Evolutionary conservation across 2,888 invertebrate genomes (phyloP), one percentile per base, ranked within the genome.

Genomic region (Eurytoma adleriae): DNA sequence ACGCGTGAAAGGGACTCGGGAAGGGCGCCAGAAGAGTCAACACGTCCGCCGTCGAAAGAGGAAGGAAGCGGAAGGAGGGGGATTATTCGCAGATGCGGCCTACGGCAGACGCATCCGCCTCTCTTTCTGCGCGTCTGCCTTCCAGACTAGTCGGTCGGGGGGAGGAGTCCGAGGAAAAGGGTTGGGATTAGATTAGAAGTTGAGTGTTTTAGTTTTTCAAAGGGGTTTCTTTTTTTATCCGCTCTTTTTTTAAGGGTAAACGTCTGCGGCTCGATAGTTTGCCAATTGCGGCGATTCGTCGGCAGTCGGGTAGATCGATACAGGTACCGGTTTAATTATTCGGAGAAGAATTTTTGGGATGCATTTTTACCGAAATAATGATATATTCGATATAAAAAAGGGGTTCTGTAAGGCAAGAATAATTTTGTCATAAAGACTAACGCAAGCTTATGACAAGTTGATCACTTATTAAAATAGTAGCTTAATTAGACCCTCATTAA

Each of bases 41-140:
- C 73, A 59, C 67, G n/a, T 27, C n/a, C 48, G 52, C 76, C 27
- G 40, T 5, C 12, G 30, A 40, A 54, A 54, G 14, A 54, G 54
- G 16, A 40, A 64, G 16, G 40, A 64, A 50, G 24, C 24, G 70
- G 61, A 48, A 73, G 61, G 61, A 78, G 71, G 67, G 61, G 76
- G 72, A 76, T 76, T 67, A 76, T 76, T 72, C 61, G 71, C 75
- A 67, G 61, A 76, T 76, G 80, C 76, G 56, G 50, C 27, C 71
- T 69, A 24, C 40, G 48, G 40, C 30, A 78, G 64, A 59, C 40
- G 7, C 71, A 71, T 72, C 72, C 73, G 66, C 20, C 16, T 12
- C 48, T 14, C 20, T 56, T 30, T 13, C 61, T n/a, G 62, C 64
- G 30, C 30, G 64, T 64, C 40, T 20, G 78, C 62, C 67, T 73